Base-by-base conservation (phyloP, 2,797 vertebrate genomes). In the Scarus forsteni region DNA sequence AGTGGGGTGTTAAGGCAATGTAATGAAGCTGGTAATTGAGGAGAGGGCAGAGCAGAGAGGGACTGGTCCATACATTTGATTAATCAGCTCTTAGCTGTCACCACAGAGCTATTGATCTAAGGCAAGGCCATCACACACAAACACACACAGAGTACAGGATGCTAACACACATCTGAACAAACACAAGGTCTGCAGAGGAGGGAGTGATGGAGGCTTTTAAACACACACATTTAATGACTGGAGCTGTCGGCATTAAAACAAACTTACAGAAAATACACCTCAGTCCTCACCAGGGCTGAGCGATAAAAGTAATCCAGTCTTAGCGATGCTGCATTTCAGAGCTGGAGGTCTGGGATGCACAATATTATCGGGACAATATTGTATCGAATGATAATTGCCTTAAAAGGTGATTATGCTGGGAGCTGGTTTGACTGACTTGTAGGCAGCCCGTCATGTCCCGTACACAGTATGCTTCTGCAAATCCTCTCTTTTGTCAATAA, bases 81-180 rank as follows among this genome's bases (percentile, higher is more conserved):
- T 93, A 90, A 94, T 94, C 92, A 91, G 92, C 89, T 91, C 90
- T 92, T 79, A 92, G 93, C 92, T 93, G 93, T 93, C 92, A 93
- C 90, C 88, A 90, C 88, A 89, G 73, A 73, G 83, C 80, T 90
- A 93, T 92, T 85, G 92, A 94, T 93, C 80, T 52, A 57, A 76
- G 77, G 78, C 77, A 77, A 85, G 80, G 81, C 88, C 85, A 73
- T 81, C 81, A 73, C 72, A 64, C 80, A 57, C 43, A 50, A 68
- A 40, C 43, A 81, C 27, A 65, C 55, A 70, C 70, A 51, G 9
- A 49, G 46, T 13, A 51, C 2, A 12, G 12, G 56, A 65, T 42
- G 57, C 59, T 67, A 50, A 75, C 60, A 46, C n/a, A 38, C 42
- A 40, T 52, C 13, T 12, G 18, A 49, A 51, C 19, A 53, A 16